Evolutionary conservation across 2,888 invertebrate genomes (phyloP).

Genomic region (Automeris io): DNA sequence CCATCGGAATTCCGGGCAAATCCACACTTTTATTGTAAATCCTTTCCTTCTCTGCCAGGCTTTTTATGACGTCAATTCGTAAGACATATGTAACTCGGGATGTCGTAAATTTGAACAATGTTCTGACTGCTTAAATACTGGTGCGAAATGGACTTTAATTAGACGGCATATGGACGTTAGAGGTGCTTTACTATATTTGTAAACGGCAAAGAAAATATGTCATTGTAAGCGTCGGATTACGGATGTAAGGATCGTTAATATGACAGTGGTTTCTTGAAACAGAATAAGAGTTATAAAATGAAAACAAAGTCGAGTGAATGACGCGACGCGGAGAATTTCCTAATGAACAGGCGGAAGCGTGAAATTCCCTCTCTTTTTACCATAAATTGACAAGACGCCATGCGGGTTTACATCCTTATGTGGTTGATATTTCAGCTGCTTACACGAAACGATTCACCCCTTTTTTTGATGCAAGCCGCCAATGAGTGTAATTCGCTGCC

Average conservation of each 20-base stretch:
- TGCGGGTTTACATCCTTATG: too few relatives aligned
- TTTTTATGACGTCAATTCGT: constrained; percentile 29
- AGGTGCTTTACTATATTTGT: neutral
- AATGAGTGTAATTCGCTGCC: too few relatives aligned
- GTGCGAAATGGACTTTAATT: neutral
- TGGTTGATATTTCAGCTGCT: too few relatives aligned
- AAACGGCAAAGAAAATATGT: constrained; percentile 9
- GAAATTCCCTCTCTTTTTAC: too few relatives aligned
- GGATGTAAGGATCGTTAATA: constrained; percentile 10
- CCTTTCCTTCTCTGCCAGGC: constrained; percentile 25
- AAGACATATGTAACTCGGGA: constrained; percentile 28
- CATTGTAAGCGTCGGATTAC: constrained; percentile 9
- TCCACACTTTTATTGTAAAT: constrained; percentile 30
- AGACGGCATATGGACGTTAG: neutral
- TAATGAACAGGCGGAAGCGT: constrained; percentile 7
- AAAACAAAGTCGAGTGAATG: constrained; percentile 4
- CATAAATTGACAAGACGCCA: too few relatives aligned
- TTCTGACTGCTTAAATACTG: neutral
- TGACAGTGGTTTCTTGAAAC: constrained; percentile 6
- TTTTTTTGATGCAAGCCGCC: too few relatives aligned
- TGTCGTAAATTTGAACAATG: constrained; percentile 20
- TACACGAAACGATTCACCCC: too few relatives aligned
- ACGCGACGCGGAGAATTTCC: constrained; percentile 1
- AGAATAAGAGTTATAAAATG: constrained; percentile 8
- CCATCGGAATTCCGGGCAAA: constrained; percentile 24